Evolutionary conservation across 2,888 invertebrate species (phyloP).

Genomic region (Blastobasis adustella): DNA sequence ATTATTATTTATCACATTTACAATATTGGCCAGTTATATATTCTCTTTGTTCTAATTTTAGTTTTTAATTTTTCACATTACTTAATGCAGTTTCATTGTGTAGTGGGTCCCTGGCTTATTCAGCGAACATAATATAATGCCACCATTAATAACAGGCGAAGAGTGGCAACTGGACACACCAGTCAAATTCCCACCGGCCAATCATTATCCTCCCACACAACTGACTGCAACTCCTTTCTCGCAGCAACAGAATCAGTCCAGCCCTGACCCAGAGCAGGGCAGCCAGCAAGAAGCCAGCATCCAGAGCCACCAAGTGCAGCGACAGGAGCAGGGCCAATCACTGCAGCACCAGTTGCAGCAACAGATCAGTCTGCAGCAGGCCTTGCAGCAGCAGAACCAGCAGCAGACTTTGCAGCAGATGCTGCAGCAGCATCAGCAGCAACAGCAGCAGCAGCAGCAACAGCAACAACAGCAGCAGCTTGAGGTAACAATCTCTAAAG

Average conservation of each 20-base stretch:
- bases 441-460: constrained; percentile 36
- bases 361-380: constrained; percentile 20
- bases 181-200: no score
- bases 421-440: constrained; percentile 40
- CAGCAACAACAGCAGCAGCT: constrained; percentile 36
- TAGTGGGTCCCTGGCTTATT: no score
- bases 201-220: no score
- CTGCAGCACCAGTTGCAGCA: constrained; percentile 42
- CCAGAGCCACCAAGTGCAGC: constrained; percentile 52
- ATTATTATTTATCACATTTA: no score
- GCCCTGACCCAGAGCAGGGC: constrained; percentile 58
- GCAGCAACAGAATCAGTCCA: constrained; percentile 70
- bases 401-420: constrained; percentile 37
- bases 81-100: no score
- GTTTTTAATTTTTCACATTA: no score
- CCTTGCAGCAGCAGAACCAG: constrained; percentile 21
- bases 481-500: constrained; percentile 40
- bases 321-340: constrained; percentile 55
- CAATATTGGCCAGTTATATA: no score
- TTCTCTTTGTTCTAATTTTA: no score
- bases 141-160: no score
- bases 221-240: constrained; percentile 24
- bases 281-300: constrained; percentile 67
- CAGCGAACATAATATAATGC: no score
- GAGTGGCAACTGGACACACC: no score